Evolutionary conservation across 2,888 invertebrate genomes (phyloP), one percentile per base, ranked within the genome.

Genomic region (Mimas tiliae): DNA sequence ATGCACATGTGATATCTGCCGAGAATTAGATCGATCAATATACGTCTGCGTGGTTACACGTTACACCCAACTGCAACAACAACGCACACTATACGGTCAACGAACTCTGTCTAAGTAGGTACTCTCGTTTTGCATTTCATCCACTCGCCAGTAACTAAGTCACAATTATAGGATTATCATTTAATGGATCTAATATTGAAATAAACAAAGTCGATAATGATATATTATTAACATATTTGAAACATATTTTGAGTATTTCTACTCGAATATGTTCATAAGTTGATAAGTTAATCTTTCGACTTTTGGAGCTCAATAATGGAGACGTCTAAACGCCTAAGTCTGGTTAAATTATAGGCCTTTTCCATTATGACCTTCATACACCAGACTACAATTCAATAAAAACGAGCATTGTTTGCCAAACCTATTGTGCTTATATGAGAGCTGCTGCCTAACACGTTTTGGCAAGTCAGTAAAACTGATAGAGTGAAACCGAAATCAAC

Each of bases 401-500:
- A 58, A 64, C 12, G 27, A 45, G 7, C 45, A 53, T 53, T 52
- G 45, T 64, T 65, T 58, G 63, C 53, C 47, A 47, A 63, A 63
- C 27, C 27, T 63, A 63, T 45, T 55, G 47, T 65, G 53, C 55
- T 19, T 58, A 33, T 21, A 38, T n/a, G 48, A 65, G 38, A 48
- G 34, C 45, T 19, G 19, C 47, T 38, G 47, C 47, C 53, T 21
- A 58, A 65, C 8, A 58, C 48, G 67, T 82, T 81, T 86, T 76
- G 81, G 78, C 86, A 79, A 85, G 85, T 85, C 86, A 84, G 83
- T 79, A 78, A 70, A 77, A 77, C 74, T 84, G 84, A 87, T 86
- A 79, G 79, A 84, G 86, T 82, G 92, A 93, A 93, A 93, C 86
- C 89, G 89, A 92, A 91, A 91, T 86, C 79, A 84, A 84, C 84